These are phyloP conservation scores for Burhinus oedicnemus DNA, from an alignment of 2,113 vertebrate genomes.

Conservation along the genomic window DNA sequence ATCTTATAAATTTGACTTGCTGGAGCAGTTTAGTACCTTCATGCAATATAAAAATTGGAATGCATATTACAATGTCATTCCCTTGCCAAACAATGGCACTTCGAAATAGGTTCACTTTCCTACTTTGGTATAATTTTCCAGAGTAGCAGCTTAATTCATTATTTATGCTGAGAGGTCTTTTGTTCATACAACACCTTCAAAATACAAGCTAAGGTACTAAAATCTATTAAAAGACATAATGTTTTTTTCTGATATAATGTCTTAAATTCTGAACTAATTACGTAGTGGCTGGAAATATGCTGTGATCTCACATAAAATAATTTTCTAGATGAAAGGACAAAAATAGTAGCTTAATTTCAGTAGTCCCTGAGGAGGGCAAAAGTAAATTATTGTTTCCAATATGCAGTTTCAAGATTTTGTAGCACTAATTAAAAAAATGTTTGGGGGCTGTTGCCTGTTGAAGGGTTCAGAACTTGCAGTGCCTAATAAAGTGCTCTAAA, in stretches of 20 bases:
- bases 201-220: neutral
- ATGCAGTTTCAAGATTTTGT: neutral
- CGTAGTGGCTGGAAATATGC: neutral
- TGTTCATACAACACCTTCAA: neutral
- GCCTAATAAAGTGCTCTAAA: neutral
- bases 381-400: neutral
- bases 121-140: neutral
- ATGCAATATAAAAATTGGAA: neutral
- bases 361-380: neutral
- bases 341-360: neutral
- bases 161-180: neutral
- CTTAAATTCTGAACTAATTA: neutral
- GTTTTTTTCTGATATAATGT: neutral
- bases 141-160: neutral
- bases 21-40: neutral
- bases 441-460: neutral
- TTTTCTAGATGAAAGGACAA: neutral
- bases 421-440: neutral
- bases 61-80: neutral
- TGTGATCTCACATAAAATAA: neutral
- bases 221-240: neutral
- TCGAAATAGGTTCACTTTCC: neutral
- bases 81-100: neutral
- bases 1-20: neutral
- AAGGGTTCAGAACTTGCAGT: neutral